Conservation (phyloP, 2,888 invertebrate species). For the Campoletis raptor region DNA sequence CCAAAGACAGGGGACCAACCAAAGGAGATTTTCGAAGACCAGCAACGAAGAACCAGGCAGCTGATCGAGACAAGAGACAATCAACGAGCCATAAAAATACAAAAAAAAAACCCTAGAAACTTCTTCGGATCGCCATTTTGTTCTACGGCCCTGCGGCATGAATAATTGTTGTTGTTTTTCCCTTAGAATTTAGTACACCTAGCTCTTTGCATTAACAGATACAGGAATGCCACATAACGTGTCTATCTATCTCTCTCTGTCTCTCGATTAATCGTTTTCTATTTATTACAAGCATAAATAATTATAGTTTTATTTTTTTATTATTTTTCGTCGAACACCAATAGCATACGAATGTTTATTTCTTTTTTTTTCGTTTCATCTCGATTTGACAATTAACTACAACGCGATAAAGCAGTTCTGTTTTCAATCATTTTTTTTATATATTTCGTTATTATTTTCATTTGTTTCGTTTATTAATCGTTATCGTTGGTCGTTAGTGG, state of each 20-base stretch:
- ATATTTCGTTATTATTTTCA: conserved; percentile 41
- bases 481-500: conserved; percentile 41
- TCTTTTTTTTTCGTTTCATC: conserved; percentile 50
- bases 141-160: conserved; percentile 83
- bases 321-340: conserved; percentile 54
- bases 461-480: background rate
- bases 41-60: conserved; percentile 23
- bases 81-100: conserved; percentile 29
- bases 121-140: conserved; percentile 47
- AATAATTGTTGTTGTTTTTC: conserved; percentile 84
- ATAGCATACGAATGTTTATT: conserved; percentile 71
- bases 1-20: conserved; percentile 6
- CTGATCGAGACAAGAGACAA: conserved; percentile 6
- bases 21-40: conserved; percentile 42
- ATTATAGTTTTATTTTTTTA: conserved; percentile 64
- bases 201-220: conserved; percentile 84
- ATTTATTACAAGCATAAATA: conserved; percentile 54
- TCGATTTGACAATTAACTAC: conserved; percentile 50
- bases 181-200: conserved; percentile 81
- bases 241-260: conserved; percentile 70
- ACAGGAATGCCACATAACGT: conserved; percentile 83
- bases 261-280: conserved; percentile 65
- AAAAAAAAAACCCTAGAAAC: conserved; percentile 8
- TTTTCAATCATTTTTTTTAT: conserved; percentile 33
- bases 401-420: conserved; percentile 51